Evolutionary conservation across 2,113 vertebrate species (phyloP).

Genomic region (Dendrocopos noguchii): DNA sequence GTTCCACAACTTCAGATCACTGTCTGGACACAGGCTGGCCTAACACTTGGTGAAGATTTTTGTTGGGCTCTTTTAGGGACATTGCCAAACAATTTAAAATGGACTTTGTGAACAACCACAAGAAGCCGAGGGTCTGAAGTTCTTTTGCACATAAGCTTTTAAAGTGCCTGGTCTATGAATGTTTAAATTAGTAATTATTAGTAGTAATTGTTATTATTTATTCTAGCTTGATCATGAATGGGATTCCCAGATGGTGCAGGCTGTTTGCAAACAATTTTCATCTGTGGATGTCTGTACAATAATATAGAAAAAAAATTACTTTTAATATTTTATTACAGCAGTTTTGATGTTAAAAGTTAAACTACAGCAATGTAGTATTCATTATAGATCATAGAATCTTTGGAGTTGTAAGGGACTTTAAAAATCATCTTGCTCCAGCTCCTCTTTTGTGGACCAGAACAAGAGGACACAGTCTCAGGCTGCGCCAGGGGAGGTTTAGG

Average conservation of each 20-base stretch:
- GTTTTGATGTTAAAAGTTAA: not conserved
- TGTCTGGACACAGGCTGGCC: not conserved
- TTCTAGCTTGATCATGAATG: not conserved
- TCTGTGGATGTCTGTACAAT: not conserved
- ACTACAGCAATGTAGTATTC: not conserved
- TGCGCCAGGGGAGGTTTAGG: too few relatives aligned
- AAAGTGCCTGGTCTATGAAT: not conserved
- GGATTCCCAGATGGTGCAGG: not conserved
- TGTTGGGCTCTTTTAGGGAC: not conserved
- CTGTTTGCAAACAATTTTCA: not conserved
- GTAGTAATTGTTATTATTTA: not conserved
- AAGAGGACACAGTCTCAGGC: too few relatives aligned
- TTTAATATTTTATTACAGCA: not conserved
- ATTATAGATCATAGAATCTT: not conserved
- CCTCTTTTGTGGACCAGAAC: too few relatives aligned
- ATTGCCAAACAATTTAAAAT: not conserved
- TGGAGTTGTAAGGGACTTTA: not conserved
- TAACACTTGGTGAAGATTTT: not conserved
- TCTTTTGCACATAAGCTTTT: not conserved
- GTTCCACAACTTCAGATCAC: slow-evolving; percentile 54
- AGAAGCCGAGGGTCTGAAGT: not conserved
- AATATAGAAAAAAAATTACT: not conserved
- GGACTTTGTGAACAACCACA: not conserved
- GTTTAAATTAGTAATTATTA: not conserved
- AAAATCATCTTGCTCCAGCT: not conserved